These are phyloP conservation scores for Haliaeetus leucogaster DNA, from an alignment of 2,113 vertebrate species.

Conservation along the genomic window DNA sequence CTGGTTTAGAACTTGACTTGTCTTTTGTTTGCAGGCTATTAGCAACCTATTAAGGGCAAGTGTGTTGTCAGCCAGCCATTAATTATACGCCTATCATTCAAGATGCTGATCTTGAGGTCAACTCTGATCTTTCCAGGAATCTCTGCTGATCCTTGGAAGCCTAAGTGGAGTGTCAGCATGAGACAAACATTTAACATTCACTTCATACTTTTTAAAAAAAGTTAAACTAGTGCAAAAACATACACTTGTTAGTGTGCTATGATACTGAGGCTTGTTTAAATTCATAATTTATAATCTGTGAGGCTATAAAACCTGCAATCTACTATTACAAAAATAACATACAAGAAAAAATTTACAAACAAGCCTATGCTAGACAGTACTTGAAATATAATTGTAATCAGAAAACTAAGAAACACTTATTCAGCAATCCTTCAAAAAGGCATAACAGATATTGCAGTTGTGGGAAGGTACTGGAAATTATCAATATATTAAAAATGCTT, in stretches of 20 bases:
- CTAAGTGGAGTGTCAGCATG: background rate
- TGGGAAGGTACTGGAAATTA: background rate
- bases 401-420: background rate
- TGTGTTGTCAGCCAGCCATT: background rate
- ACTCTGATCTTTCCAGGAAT: background rate
- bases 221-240: background rate
- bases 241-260: background rate
- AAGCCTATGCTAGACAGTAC: background rate
- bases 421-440: background rate
- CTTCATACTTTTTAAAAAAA: background rate
- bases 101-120: background rate
- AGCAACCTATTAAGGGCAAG: background rate
- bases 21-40: background rate
- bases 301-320: background rate
- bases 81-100: background rate
- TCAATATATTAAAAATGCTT: slow-evolving; percentile 1
- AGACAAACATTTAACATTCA: background rate
- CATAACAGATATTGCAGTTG: background rate
- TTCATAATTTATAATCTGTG: background rate
- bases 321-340: background rate
- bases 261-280: background rate
- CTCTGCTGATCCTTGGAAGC: background rate
- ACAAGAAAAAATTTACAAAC: background rate
- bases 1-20: background rate
- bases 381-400: background rate